phyloP scores from a whole-genome alignment of 2,113 vertebrate species.

The Embiotoca jacksoni region DNA sequence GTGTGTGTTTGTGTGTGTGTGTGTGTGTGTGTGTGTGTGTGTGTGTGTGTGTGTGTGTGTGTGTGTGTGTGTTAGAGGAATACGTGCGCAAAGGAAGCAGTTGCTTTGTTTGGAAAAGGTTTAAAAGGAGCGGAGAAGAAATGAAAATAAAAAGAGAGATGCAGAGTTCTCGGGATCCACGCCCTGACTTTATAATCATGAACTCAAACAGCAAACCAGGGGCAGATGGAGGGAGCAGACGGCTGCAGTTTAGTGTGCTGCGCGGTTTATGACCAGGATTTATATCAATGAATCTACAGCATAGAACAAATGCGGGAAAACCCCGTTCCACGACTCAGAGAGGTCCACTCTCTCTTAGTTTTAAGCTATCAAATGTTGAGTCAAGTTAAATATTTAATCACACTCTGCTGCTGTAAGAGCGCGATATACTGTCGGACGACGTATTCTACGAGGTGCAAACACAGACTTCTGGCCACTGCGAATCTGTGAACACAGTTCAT shows the following conservation, averaged over 20 bases:
- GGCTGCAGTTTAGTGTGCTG: slow-evolving; percentile 18
- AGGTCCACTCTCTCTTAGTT: slow-evolving; percentile 15
- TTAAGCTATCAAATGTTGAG: slow-evolving; percentile 7
- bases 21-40: slow-evolving; percentile 2
- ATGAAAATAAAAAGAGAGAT: slow-evolving; percentile 64
- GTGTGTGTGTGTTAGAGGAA: slow-evolving; percentile 10
- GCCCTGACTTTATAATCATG: slow-evolving; percentile 57
- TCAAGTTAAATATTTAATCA: slow-evolving; percentile 15
- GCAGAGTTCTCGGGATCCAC: slow-evolving; percentile 75
- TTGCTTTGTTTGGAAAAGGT: slow-evolving; percentile 78
- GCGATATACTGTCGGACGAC: slow-evolving; percentile 22
- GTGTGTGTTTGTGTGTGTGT: too few relatives aligned
- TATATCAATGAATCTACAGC: slow-evolving; percentile 17
- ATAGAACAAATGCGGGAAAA: slow-evolving; percentile 37
- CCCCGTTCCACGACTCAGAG: slow-evolving; percentile 8
- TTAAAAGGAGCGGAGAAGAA: slow-evolving; percentile 66
- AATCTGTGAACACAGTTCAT: slow-evolving; percentile 56
- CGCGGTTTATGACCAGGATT: slow-evolving; percentile 18
- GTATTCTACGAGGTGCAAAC: slow-evolving; percentile 9
- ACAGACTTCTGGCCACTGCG: slow-evolving; percentile 28
- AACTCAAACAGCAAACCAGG: slow-evolving; percentile 29
- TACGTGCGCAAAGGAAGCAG: slow-evolving; percentile 66
- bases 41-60: too few relatives aligned
- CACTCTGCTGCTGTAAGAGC: slow-evolving; percentile 10
- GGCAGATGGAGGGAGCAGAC: slow-evolving; percentile 47